These are phyloP conservation scores for Phania funesta DNA, from an alignment of 2,888 invertebrate genomes.

Conservation along the genomic window DNA sequence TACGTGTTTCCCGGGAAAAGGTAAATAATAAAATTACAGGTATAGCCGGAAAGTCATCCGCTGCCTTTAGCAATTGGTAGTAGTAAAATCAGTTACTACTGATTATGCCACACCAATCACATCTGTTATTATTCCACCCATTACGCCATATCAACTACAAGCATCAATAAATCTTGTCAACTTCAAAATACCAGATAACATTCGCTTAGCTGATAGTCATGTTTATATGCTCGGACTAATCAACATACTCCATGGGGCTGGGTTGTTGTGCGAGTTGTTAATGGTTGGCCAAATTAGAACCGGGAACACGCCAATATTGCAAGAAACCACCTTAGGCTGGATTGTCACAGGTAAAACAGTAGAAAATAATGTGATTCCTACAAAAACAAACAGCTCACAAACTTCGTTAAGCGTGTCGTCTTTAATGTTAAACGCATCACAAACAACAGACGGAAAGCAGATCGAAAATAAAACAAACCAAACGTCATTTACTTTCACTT, in stretches of 20 bases:
- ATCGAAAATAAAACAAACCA: no score
- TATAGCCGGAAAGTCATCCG: not conserved
- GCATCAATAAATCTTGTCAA: not conserved
- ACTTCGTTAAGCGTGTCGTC: no score
- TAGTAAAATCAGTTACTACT: not conserved
- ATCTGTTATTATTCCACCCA: slow-evolving; percentile 12
- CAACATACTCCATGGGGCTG: slow-evolving; percentile 9
- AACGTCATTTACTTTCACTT: no score
- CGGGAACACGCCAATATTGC: slow-evolving; percentile 2
- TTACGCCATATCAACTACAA: slow-evolving; percentile 11
- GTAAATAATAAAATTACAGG: not conserved
- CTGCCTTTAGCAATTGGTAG: not conserved
- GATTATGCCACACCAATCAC: not conserved
- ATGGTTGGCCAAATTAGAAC: slow-evolving; percentile 37
- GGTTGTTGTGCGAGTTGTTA: slow-evolving; percentile 5
- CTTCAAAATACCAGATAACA: not conserved
- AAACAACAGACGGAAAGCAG: no score
- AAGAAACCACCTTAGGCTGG: slow-evolving; percentile 17
- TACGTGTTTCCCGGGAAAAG: not conserved
- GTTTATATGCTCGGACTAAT: not conserved
- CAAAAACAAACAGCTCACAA: not conserved
- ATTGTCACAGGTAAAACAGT: slow-evolving; percentile 1
- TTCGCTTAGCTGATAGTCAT: not conserved
- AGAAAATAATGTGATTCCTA: not conserved
- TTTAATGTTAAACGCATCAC: no score